phyloP scores from a whole-genome alignment of 2,113 vertebrate genomes.

The Lampris megalopsis region DNA sequence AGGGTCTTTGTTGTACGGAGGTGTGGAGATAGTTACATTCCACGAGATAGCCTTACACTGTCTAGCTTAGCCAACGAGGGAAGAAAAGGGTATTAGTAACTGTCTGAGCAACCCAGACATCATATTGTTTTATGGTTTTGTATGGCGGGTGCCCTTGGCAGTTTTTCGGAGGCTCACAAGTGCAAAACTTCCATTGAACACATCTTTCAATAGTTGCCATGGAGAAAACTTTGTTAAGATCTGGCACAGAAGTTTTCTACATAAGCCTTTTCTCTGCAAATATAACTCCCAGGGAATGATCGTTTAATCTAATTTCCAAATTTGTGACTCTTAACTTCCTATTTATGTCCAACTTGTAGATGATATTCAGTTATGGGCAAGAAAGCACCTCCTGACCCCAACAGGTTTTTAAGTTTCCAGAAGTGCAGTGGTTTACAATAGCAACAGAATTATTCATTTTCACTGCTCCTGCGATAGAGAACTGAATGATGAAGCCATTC shows the following conservation, averaged over 20 bases:
- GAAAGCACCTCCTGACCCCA: conserved; percentile 27
- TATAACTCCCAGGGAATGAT: not conserved
- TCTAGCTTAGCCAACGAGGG: conserved; percentile 49
- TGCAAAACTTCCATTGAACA: conserved; percentile 16
- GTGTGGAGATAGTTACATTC: conserved; percentile 78
- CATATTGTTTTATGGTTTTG: conserved; percentile 39
- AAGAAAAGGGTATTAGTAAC: conserved; percentile 41
- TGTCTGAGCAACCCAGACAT: conserved; percentile 44
- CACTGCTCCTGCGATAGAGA: conserved; percentile 21
- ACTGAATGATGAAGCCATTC: conserved; percentile 61
- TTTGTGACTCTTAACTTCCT: not conserved
- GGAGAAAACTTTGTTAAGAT: conserved; percentile 5
- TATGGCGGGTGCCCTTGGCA: conserved; percentile 20
- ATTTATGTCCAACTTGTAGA: not conserved
- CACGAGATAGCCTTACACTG: conserved; percentile 70
- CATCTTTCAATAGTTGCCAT: conserved; percentile 10
- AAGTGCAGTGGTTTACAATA: conserved; percentile 40
- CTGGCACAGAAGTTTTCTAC: not conserved
- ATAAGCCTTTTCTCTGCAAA: not conserved
- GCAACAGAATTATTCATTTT: conserved; percentile 39
- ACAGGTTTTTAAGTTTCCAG: conserved; percentile 25
- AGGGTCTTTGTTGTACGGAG: conserved; percentile 74
- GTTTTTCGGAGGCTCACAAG: conserved; percentile 24
- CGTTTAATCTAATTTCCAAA: not conserved
- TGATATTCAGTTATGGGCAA: conserved; percentile 2